Evolutionary conservation across 2,113 vertebrate species (phyloP).

Genomic region (Tautogolabrus adspersus): DNA sequence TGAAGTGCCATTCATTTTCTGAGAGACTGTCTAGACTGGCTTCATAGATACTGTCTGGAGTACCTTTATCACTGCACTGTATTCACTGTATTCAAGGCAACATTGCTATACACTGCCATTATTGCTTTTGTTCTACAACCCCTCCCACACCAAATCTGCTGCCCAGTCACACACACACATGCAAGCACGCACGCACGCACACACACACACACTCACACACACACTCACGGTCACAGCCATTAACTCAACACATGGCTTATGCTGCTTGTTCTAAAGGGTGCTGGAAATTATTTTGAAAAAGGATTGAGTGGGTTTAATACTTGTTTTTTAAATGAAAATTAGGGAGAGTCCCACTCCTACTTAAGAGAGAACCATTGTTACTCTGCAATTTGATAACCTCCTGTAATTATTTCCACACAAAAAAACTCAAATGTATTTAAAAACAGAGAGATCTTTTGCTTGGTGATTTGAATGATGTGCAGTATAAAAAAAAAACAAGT

Average conservation of each 20-base stretch:
- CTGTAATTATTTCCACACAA: slow-evolving; percentile 21
- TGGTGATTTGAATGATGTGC: slow-evolving; percentile 1
- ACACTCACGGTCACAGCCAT: slow-evolving; percentile 38
- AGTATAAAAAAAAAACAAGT: not conserved
- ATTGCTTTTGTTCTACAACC: slow-evolving; percentile 59
- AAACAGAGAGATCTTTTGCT: slow-evolving; percentile 14
- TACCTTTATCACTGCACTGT: slow-evolving; percentile 60
- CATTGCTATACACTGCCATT: slow-evolving; percentile 63
- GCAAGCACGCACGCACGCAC: too few species aligned
- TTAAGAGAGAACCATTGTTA: slow-evolving; percentile 36
- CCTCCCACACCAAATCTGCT: slow-evolving; percentile 62
- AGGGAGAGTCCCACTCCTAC: slow-evolving; percentile 39
- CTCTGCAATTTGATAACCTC: slow-evolving; percentile 26
- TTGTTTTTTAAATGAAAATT: slow-evolving; percentile 46
- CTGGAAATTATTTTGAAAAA: slow-evolving; percentile 49
- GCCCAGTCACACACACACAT: slow-evolving; percentile 31
- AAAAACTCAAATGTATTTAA: slow-evolving; percentile 23
- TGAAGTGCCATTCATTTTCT: slow-evolving; percentile 71
- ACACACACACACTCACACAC: too few species aligned
- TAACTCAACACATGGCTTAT: slow-evolving; percentile 46
- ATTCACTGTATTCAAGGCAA: slow-evolving; percentile 69
- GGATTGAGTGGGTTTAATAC: slow-evolving; percentile 46
- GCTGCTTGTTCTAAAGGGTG: slow-evolving; percentile 42
- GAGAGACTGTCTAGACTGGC: slow-evolving; percentile 76
- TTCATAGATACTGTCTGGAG: slow-evolving; percentile 70